These are phyloP conservation scores for Stomatorhinus ivindoensis DNA, from an alignment of 2,113 vertebrate species.

Conservation along the genomic window DNA sequence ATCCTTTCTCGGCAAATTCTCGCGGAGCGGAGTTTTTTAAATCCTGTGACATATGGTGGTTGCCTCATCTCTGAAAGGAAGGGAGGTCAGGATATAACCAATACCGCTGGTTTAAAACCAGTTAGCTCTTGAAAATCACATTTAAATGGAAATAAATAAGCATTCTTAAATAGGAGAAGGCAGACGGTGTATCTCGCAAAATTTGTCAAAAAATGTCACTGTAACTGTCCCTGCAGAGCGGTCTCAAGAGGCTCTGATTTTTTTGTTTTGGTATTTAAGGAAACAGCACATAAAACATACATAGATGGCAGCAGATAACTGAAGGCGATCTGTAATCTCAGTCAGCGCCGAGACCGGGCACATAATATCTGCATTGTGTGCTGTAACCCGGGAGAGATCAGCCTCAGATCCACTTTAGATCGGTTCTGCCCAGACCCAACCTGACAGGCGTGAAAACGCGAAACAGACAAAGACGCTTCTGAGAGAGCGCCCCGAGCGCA, in stretches of 20 bases:
- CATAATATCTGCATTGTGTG: constrained; percentile 3
- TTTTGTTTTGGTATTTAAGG: background rate
- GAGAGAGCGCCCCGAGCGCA: background rate
- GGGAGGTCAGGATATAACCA: background rate
- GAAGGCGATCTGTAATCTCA: background rate
- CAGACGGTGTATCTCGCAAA: background rate
- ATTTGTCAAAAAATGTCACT: background rate
- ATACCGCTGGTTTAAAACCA: background rate
- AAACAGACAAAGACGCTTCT: constrained; percentile 58
- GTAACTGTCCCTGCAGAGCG: background rate
- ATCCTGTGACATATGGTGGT: background rate
- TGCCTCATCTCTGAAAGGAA: background rate
- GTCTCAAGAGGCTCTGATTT: background rate
- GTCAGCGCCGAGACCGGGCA: background rate
- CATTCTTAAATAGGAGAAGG: background rate
- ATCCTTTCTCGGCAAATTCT: background rate
- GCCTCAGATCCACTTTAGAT: background rate
- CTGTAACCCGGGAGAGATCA: background rate
- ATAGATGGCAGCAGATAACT: background rate
- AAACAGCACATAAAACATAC: constrained; percentile 4
- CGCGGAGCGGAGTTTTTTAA: background rate
- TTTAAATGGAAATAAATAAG: background rate
- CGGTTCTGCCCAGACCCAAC: constrained; percentile 20
- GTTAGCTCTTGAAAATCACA: background rate
- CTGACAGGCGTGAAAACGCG: constrained; percentile 46